These are phyloP conservation scores for Meles meles DNA, from an alignment of 2,113 vertebrate species.

Conservation along the genomic window DNA sequence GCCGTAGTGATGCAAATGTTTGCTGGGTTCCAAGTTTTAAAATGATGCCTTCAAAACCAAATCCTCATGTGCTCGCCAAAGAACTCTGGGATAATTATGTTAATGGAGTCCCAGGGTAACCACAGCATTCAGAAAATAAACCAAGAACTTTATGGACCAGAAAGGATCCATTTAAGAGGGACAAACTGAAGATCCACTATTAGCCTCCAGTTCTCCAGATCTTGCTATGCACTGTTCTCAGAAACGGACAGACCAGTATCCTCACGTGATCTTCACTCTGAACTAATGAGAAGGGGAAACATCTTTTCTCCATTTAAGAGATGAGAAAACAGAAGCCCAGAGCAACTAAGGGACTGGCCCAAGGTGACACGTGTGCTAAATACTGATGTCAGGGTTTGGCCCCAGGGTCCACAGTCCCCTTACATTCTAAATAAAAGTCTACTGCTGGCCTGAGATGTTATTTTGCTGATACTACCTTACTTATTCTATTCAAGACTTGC, in stretches of 20 bases:
- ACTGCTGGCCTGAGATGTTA: neutral
- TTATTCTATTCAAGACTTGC: neutral
- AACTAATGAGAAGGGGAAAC: neutral
- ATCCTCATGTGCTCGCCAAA: neutral
- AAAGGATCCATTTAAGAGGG: neutral
- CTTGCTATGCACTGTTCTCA: neutral
- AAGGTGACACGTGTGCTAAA: neutral
- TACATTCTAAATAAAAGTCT: neutral
- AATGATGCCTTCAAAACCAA: neutral
- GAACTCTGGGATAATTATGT: neutral
- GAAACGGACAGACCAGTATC: neutral
- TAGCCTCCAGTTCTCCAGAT: neutral
- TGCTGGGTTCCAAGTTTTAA: neutral
- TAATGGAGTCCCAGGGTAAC: neutral
- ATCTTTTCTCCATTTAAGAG: neutral
- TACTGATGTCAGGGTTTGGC: neutral
- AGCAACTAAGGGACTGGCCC: neutral
- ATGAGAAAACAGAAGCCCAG: neutral
- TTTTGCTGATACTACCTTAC: too few species aligned
- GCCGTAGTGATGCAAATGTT: neutral
- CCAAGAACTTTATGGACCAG: neutral
- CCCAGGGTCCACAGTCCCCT: neutral
- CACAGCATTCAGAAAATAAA: conserved; percentile 11
- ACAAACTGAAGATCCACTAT: neutral
- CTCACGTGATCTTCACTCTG: neutral